phyloP scores from a whole-genome alignment of 2,888 invertebrate genomes.

The Pegoplata infirma region DNA sequence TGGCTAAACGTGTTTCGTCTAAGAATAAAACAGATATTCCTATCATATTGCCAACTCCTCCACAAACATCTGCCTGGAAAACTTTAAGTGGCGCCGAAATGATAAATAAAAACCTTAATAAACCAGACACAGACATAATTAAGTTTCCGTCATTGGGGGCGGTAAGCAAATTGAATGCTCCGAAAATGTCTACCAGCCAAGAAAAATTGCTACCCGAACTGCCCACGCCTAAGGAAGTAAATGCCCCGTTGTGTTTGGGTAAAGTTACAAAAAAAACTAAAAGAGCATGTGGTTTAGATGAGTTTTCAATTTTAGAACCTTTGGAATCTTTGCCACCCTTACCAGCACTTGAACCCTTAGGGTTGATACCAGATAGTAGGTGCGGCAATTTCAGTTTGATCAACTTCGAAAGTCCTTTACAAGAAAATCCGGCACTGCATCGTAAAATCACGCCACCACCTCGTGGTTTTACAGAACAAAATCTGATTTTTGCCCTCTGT shows the following conservation, averaged over 20 bases:
- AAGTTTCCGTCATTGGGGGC: conserved; percentile 23
- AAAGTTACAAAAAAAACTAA: conserved; percentile 20
- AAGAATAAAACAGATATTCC: background rate
- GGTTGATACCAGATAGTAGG: conserved; percentile 50
- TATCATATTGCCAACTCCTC: conserved; percentile 8
- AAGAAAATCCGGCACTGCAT: conserved; percentile 68
- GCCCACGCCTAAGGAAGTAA: conserved; percentile 45
- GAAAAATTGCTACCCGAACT: conserved; percentile 57
- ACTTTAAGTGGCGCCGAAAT: conserved; percentile 64
- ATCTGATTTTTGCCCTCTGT: conserved; percentile 76
- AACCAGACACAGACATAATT: conserved; percentile 10
- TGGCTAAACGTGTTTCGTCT: background rate
- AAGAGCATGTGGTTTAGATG: conserved; percentile 65
- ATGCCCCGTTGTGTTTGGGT: conserved; percentile 3
- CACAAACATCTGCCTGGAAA: conserved; percentile 64
- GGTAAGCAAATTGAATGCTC: conserved; percentile 10
- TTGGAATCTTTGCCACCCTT: conserved; percentile 70
- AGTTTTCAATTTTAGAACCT: conserved; percentile 66
- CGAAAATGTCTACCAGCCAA: conserved; percentile 18
- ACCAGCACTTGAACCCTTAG: conserved; percentile 70
- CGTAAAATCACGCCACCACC: conserved; percentile 68
- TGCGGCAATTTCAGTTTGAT: conserved; percentile 70
- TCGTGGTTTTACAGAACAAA: conserved; percentile 72
- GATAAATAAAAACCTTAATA: conserved; percentile 60
- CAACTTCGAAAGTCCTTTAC: conserved; percentile 76